Evolutionary conservation across 2,797 vertebrate species (phyloP).

Genomic region (Lithobates sylvaticus): DNA sequence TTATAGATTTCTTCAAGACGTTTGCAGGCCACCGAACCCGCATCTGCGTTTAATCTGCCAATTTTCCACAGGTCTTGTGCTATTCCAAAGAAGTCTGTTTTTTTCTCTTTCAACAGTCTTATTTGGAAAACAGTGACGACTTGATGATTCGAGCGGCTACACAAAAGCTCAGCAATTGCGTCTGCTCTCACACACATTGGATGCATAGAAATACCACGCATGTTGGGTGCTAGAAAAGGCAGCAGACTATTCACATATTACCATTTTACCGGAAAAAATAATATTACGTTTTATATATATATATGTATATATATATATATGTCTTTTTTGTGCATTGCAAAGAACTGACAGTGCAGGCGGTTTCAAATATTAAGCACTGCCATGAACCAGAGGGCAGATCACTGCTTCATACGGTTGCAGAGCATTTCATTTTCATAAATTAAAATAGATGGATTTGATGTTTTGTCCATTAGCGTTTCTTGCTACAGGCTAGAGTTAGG

Average conservation of each 20-base stretch:
- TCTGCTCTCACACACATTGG: slow-evolving; percentile 14
- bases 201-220: neutral
- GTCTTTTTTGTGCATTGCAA: slow-evolving; percentile 20
- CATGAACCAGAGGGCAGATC: slow-evolving; percentile 37
- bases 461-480: slow-evolving; percentile 62
- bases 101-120: slow-evolving; percentile 73
- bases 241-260: neutral
- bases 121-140: slow-evolving; percentile 23
- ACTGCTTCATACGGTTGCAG: slow-evolving; percentile 55
- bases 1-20: slow-evolving; percentile 81
- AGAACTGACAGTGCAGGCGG: slow-evolving; percentile 22
- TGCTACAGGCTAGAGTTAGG: slow-evolving; percentile 50
- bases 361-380: slow-evolving; percentile 64
- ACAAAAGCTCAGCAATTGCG: neutral
- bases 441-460: slow-evolving; percentile 61
- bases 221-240: neutral
- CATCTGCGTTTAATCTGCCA: slow-evolving; percentile 80
- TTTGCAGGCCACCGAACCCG: slow-evolving; percentile 75
- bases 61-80: slow-evolving; percentile 70
- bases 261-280: slow-evolving; percentile 13
- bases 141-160: slow-evolving; percentile 18
- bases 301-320: neutral
- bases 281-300: no score
- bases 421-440: slow-evolving; percentile 67
- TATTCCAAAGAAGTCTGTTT: slow-evolving; percentile 73